A percentile compares a stretch with the other conserved stretches of the same genome.
Conservation (phyloP, 2,888 invertebrate genomes). For the Gisinianus flammeolus region DNA sequence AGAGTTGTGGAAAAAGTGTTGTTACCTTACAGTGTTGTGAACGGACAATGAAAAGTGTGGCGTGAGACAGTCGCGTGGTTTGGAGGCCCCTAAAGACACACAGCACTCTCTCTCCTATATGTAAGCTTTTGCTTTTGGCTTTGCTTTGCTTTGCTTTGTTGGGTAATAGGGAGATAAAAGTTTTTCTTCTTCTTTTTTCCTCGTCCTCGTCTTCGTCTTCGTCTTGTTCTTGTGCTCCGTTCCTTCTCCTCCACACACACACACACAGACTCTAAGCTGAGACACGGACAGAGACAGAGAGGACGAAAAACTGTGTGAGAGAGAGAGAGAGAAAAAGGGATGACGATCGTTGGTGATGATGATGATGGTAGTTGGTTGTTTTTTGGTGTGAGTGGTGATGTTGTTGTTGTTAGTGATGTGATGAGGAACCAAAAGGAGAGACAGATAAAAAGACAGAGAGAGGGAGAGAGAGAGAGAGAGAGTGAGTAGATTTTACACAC, state of each 20-base stretch:
- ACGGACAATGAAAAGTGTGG: conserved; percentile 42
- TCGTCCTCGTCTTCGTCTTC: too few relatives aligned
- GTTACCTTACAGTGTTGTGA: conserved; percentile 37
- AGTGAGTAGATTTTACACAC: not conserved
- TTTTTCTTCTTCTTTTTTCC: not conserved
- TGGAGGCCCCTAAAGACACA: conserved; percentile 37
- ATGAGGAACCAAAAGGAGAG: not conserved
- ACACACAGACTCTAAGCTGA: too few relatives aligned
- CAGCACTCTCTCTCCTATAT: not conserved
- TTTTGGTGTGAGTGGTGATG: not conserved
- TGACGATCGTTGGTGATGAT: not conserved
- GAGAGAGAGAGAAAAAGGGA: not conserved
- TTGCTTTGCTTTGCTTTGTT: not conserved
- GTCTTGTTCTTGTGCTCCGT: not conserved
- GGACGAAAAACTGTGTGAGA: conserved; percentile 1
- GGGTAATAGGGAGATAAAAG: not conserved
- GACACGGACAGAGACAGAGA: too few relatives aligned
- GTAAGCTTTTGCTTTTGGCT: not conserved
- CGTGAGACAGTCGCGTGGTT: conserved; percentile 43
- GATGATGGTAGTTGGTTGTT: not conserved
- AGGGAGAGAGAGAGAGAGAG: conserved; percentile 3
- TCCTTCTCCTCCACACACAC: not conserved
- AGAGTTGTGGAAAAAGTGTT: conserved; percentile 36
- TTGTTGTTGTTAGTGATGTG: not conserved
- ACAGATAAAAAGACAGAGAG: not conserved